Conservation (phyloP, 2,797 vertebrate species). For the Miichthys miiuy region DNA sequence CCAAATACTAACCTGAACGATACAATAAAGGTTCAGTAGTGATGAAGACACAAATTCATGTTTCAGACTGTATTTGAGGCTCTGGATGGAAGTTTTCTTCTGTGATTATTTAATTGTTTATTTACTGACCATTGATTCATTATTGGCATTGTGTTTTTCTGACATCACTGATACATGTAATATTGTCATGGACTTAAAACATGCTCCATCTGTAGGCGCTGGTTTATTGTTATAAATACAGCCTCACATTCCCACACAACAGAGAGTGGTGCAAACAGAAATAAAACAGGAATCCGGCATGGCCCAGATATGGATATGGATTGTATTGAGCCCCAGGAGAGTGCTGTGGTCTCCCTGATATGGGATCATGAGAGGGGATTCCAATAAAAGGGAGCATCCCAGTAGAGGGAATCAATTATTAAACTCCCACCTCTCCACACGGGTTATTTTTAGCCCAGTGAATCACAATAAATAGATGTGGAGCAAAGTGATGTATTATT, state of each 20-base stretch:
- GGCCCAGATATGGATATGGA: slow-evolving; percentile 58
- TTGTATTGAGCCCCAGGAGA: slow-evolving; percentile 30
- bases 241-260: background rate
- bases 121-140: background rate
- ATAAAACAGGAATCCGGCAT: slow-evolving; percentile 5
- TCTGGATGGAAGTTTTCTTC: background rate
- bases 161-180: background rate
- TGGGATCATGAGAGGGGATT: slow-evolving; percentile 59
- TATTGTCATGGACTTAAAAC: background rate
- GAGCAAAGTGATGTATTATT: slow-evolving; percentile 43
- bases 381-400: slow-evolving; percentile 66
- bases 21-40: too few relatives aligned
- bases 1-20: too few relatives aligned
- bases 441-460: slow-evolving; percentile 65
- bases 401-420: slow-evolving; percentile 72
- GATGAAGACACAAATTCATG: background rate
- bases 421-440: slow-evolving; percentile 49
- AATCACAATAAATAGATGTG: slow-evolving; percentile 54
- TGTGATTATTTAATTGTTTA: background rate
- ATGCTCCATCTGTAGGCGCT: background rate
- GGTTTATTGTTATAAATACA: background rate
- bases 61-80: background rate
- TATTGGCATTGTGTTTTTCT: background rate
- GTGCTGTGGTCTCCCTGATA: slow-evolving; percentile 52
- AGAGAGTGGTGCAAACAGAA: background rate